Conservation (phyloP, 2,113 vertebrate species). For the Catharus bicknelli region DNA sequence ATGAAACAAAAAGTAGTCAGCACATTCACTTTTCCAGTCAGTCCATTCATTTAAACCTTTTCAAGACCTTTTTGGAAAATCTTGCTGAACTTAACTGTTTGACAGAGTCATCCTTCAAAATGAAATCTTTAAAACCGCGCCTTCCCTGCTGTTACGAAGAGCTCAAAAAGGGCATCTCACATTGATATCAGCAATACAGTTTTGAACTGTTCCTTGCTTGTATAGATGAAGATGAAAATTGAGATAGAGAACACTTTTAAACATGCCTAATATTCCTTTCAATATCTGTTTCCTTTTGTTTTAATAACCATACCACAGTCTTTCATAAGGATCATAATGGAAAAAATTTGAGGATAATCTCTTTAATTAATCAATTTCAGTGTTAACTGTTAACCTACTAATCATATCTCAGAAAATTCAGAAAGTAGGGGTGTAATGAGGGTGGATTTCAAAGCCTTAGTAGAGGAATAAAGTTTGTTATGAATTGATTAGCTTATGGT, state of each 20-base stretch:
- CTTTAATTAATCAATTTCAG: not conserved
- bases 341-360: not conserved
- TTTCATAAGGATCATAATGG: not conserved
- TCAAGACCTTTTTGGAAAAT: not conserved
- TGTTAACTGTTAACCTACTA: not conserved
- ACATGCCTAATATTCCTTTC: not conserved
- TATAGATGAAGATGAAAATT: not conserved
- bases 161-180: not conserved
- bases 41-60: not conserved
- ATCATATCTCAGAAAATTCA: not conserved
- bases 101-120: slow-evolving; percentile 16
- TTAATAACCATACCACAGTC: not conserved
- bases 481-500: not conserved
- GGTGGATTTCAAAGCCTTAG: not conserved
- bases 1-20: not conserved
- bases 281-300: not conserved
- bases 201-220: not conserved
- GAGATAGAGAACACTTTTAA: not conserved
- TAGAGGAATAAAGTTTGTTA: not conserved
- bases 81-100: not conserved
- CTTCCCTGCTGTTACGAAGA: not conserved
- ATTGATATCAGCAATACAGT: not conserved
- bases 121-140: not conserved
- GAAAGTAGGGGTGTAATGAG: not conserved
- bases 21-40: not conserved